Conservation (phyloP, 2,113 vertebrate species). For the Oenanthe oenanthe region DNA sequence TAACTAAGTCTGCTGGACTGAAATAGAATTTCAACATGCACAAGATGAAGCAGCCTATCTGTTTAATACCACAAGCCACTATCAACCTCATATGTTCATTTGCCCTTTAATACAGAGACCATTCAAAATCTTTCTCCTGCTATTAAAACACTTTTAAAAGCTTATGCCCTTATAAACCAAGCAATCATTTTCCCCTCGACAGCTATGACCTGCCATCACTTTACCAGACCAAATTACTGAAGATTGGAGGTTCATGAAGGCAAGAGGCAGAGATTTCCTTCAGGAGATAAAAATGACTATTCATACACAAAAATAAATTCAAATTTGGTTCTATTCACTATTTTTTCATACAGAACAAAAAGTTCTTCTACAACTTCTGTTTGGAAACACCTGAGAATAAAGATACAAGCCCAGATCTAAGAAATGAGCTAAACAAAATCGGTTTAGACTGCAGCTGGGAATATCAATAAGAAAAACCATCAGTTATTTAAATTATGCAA, state of each 20-base stretch:
- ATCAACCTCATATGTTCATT: background rate
- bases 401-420: background rate
- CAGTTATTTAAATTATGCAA: background rate
- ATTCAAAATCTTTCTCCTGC: slow-evolving; percentile 38
- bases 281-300: background rate
- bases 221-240: slow-evolving; percentile 11
- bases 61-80: background rate
- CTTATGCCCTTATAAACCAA: slow-evolving; percentile 16
- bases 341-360: background rate
- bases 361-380: background rate
- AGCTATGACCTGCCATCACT: background rate
- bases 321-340: background rate
- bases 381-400: background rate
- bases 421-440: background rate
- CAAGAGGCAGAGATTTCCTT: background rate
- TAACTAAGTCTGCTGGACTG: background rate
- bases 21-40: background rate
- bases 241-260: background rate
- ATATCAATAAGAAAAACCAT: background rate
- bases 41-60: slow-evolving; percentile 9
- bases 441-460: background rate
- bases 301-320: background rate
- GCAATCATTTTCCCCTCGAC: background rate
- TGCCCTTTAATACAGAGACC: slow-evolving; percentile 7
- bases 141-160: slow-evolving; percentile 45